Conservation (phyloP, 1,140 invertebrate species). For the Tetramorium parvispinum region DNA sequence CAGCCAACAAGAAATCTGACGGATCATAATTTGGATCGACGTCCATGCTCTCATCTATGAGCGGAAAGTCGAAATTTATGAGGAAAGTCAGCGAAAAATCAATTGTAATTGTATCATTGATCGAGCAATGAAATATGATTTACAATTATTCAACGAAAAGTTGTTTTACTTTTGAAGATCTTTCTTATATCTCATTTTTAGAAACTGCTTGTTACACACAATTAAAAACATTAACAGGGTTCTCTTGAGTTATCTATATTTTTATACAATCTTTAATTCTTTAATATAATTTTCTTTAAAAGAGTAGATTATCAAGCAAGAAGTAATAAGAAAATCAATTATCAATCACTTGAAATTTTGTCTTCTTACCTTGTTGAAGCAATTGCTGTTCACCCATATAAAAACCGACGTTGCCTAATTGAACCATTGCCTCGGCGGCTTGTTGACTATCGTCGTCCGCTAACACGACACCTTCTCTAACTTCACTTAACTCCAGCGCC, state of each 20-base stretch:
- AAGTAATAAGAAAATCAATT: not conserved
- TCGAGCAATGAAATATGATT: not conserved
- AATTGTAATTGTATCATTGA: not conserved
- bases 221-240: constrained; percentile 11
- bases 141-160: not conserved
- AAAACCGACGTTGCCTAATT: constrained; percentile 91
- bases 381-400: constrained; percentile 87
- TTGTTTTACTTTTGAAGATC: not conserved
- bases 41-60: constrained; percentile 91
- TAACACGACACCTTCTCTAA: constrained; percentile 82
- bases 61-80: not conserved
- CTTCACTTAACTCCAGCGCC: constrained; percentile 77
- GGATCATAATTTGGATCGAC: constrained; percentile 95
- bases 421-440: constrained; percentile 94
- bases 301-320: not conserved
- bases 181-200: not conserved
- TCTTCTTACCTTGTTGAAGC: constrained; percentile 80
- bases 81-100: not conserved
- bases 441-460: constrained; percentile 92
- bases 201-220: not conserved
- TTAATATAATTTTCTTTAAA: not conserved
- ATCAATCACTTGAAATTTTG: not conserved
- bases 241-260: not conserved
- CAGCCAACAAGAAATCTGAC: constrained; percentile 91
- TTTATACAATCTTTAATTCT: not conserved